Base-by-base conservation (phyloP, 2,888 invertebrate genomes). In the Acheta domesticus region DNA sequence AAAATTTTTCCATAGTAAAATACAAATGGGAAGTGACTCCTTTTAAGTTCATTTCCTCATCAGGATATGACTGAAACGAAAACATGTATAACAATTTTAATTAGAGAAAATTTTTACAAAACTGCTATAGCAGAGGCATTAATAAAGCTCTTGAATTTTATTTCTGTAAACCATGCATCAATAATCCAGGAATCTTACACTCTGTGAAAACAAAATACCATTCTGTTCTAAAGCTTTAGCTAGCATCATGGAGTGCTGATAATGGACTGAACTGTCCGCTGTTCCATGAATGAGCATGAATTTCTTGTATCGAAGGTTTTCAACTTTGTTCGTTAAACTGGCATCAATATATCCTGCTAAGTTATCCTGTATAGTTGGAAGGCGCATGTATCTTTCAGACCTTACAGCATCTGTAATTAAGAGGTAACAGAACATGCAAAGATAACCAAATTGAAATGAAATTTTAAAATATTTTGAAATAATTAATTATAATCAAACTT, bases 341-440 rank as follows among this genome's bases (percentile, higher is more conserved):
- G 95, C 93, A 73, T 90, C 89, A 77, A 90, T 88, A 86, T 98
- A 98, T 49, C 93, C 95, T 49, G 86, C 85, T 21, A 89, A 85
- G 87, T 98, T 96, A 82, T 93, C 92, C 20, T 88, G 86, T 1
- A 86, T 85, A n/a, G 87, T 89, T 0, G 97, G 96, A 73, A 94
- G 87, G 74, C 96, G 95, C 98, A 99, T 97, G 86, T 96, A 99
- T 36, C 98, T 90, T 87, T 99, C 99, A 1, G 98, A 98, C 86
- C 98, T 99, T 83, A 97, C 96, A 1, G 98, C 96, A 89, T 99
- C 98, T 98, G 86, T 19, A 75, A n/a, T 20, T n/a, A 73, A n/a
- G 11, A 73, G 8, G 20, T n/a, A 14, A 21, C 16, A n/a, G 21
- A 21, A 75, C 20, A 23, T 36, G 5, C 8, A 36, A 36, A 36